phyloP scores from a whole-genome alignment of 2,888 invertebrate genomes.

The Amphipyra tragopoginis region DNA sequence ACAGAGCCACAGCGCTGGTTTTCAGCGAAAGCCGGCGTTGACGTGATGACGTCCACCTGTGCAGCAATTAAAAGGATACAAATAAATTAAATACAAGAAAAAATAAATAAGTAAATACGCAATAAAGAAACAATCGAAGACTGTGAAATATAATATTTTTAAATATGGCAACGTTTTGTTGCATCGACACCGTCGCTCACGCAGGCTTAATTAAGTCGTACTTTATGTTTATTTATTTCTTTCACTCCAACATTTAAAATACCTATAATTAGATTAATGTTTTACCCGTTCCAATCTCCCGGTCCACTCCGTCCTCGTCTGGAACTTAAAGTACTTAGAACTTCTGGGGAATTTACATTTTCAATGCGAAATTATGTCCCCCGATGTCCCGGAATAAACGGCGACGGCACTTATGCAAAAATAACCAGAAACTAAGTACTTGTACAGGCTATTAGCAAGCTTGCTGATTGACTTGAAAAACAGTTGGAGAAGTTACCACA shows the following conservation, averaged over 20 bases:
- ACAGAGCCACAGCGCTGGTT: too few species aligned
- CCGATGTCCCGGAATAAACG: conserved; percentile 65
- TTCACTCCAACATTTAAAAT: background rate
- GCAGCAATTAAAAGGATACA: too few species aligned
- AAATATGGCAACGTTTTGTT: too few species aligned
- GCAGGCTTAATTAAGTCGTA: too few species aligned
- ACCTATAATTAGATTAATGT: conserved; percentile 19
- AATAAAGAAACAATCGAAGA: too few species aligned
- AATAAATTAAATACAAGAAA: too few species aligned
- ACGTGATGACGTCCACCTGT: too few species aligned
- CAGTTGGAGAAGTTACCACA: conserved; percentile 45
- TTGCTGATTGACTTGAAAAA: conserved; percentile 64
- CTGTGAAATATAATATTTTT: too few species aligned
- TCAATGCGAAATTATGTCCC: conserved; percentile 72
- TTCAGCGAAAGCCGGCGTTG: too few species aligned
- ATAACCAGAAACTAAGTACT: conserved; percentile 61
- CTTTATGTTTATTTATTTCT: too few species aligned
- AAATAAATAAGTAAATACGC: too few species aligned
- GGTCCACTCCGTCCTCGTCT: conserved; percentile 37
- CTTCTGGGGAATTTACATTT: conserved; percentile 70
- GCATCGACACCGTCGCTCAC: too few species aligned
- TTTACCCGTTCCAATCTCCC: conserved; percentile 34
- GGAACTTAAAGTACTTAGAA: conserved; percentile 64
- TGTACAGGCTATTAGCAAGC: conserved; percentile 50
- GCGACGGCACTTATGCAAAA: conserved; percentile 69